Conservation (phyloP, 2,797 vertebrate species). For the Acanthurus leucopareius region DNA sequence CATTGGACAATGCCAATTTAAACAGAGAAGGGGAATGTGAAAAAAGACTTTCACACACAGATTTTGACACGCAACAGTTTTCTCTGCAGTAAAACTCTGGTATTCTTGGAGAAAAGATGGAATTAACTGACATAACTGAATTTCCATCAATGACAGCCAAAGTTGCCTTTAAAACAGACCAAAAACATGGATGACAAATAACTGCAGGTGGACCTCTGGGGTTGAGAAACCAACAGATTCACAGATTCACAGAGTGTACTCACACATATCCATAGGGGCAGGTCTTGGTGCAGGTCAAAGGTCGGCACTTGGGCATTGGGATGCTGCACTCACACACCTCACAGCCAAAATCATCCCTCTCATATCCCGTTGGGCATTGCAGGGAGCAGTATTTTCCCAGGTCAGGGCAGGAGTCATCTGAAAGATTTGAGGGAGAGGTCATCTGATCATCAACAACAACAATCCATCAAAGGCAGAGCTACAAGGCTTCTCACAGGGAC, state of each 20-base stretch:
- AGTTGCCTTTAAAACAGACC: slow-evolving; percentile 23
- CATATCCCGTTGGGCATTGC: slow-evolving; percentile 84
- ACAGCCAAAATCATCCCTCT: slow-evolving; percentile 85
- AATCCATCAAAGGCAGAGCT: slow-evolving; percentile 61
- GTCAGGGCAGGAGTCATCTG: slow-evolving; percentile 88
- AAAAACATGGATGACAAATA: slow-evolving; percentile 44
- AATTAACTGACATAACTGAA: background rate
- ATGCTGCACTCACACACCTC: slow-evolving; percentile 85
- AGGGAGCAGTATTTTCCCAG: slow-evolving; percentile 82
- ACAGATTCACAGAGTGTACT: slow-evolving; percentile 64
- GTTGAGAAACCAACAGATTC: slow-evolving; percentile 16
- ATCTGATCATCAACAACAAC: slow-evolving; percentile 30
- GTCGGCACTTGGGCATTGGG: slow-evolving; percentile 80
- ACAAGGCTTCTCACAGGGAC: slow-evolving; percentile 19
- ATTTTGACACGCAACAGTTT: background rate
- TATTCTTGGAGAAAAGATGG: background rate
- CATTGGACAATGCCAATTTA: slow-evolving; percentile 10
- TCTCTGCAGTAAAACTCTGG: background rate
- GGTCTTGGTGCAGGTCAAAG: slow-evolving; percentile 87
- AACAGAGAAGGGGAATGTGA: background rate
- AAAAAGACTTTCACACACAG: background rate
- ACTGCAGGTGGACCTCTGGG: background rate
- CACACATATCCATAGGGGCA: slow-evolving; percentile 89
- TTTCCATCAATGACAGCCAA: slow-evolving; percentile 15
- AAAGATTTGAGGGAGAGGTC: slow-evolving; percentile 70